Evolutionary conservation across 2,113 vertebrate species (phyloP).

Genomic region (Cyanoderma ruficeps): DNA sequence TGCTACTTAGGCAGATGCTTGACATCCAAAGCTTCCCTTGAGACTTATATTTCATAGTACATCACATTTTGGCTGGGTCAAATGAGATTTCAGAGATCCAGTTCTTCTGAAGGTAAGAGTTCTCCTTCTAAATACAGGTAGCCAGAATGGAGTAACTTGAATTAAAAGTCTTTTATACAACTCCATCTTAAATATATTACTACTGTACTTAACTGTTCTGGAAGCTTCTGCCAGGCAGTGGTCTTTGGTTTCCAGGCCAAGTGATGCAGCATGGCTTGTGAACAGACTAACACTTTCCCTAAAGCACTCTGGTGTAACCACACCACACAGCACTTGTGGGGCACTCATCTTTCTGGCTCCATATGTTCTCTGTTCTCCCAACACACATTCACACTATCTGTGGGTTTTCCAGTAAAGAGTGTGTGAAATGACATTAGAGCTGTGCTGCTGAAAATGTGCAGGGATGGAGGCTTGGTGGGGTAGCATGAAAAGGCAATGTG

Average conservation of each 20-base stretch:
- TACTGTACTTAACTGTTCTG: neutral
- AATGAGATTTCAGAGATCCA: neutral
- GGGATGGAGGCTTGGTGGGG: neutral
- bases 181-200: neutral
- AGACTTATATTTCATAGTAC: neutral
- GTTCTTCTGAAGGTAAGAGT: neutral
- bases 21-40: slow-evolving; percentile 3
- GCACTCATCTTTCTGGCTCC: neutral
- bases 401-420: neutral
- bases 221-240: neutral
- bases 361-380: neutral
- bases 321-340: neutral
- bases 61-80: neutral
- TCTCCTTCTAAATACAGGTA: neutral
- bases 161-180: neutral
- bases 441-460: neutral
- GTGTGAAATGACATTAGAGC: neutral
- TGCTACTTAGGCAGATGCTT: slow-evolving; percentile 25
- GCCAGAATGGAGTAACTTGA: neutral
- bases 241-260: neutral
- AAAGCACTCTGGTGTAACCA: neutral
- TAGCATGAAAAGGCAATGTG: neutral
- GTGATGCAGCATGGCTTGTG: neutral
- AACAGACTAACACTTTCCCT: neutral
- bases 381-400: neutral